A percentile compares a stretch with the other conserved stretches of the same genome.
These are phyloP conservation scores for Drosophila sordidula DNA, from an alignment of 2,888 invertebrate genomes.

Conservation along the genomic window DNA sequence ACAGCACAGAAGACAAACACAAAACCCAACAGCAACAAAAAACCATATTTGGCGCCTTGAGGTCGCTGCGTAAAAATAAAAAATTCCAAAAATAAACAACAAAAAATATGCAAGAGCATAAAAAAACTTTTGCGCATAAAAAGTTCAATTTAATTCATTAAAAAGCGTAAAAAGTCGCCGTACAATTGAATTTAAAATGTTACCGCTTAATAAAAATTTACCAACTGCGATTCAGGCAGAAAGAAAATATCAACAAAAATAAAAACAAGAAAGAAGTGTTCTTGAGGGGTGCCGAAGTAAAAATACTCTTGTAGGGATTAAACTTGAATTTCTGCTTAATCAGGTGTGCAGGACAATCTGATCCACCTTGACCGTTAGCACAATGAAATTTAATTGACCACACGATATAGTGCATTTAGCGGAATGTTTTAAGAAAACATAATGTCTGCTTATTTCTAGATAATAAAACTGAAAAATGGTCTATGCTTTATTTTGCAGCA, in stretches of 20 bases:
- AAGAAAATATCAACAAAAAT: conserved; percentile 18
- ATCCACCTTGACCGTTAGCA: background rate
- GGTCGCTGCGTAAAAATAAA: conserved; percentile 65
- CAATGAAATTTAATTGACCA: background rate
- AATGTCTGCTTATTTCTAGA: too few relatives aligned
- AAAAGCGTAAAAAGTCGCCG: conserved; percentile 65
- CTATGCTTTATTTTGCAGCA: background rate
- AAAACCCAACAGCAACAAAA: conserved; percentile 30
- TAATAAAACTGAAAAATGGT: too few relatives aligned
- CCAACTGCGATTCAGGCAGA: conserved; percentile 37
- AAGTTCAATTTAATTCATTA: conserved; percentile 81
- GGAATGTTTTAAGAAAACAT: too few relatives aligned
- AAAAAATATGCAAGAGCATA: conserved; percentile 32
- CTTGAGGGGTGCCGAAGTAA: background rate
- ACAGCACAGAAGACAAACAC: conserved; percentile 38
- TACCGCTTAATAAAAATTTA: conserved; percentile 71
- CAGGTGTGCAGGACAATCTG: background rate
- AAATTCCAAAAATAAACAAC: conserved; percentile 28
- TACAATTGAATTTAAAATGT: conserved; percentile 79
- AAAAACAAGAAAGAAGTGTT: background rate
- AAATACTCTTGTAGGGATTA: conserved; percentile 15
- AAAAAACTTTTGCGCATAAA: conserved; percentile 67
- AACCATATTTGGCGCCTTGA: conserved; percentile 66
- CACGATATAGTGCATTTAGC: background rate
- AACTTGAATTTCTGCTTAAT: background rate